Conservation (phyloP, 1,140 invertebrate genomes). For the Cotesia chilonis region DNA sequence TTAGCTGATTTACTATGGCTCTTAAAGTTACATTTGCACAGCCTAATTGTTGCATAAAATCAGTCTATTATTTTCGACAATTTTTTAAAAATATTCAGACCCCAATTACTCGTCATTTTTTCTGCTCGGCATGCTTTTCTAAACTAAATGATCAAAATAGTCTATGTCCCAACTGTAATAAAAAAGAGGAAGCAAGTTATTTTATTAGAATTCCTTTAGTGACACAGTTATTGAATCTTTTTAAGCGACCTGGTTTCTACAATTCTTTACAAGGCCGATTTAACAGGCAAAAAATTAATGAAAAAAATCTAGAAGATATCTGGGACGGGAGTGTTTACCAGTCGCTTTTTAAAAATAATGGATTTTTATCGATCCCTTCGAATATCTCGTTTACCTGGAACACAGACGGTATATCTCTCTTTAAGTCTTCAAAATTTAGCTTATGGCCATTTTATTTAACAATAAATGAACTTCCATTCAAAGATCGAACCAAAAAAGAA, state of each 20-base stretch:
- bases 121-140: not conserved
- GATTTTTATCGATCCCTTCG: conserved; percentile 5
- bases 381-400: conserved; percentile 15
- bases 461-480: conserved; percentile 26
- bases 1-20: not conserved
- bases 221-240: not conserved
- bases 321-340: conserved; percentile 39
- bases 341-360: not conserved
- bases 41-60: not conserved
- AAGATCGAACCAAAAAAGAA: not conserved
- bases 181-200: not conserved
- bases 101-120: conserved; percentile 10
- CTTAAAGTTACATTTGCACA: not conserved
- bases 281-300: not conserved
- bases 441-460: conserved; percentile 22
- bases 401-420: not conserved
- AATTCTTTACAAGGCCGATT: not conserved
- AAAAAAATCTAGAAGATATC: conserved; percentile 38
- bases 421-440: conserved; percentile 13
- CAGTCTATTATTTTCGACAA: not conserved
- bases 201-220: conserved; percentile 11
- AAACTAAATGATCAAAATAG: not conserved
- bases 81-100: conserved; percentile 5
- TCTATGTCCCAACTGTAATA: not conserved
- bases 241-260: not conserved